Evolutionary conservation across 1,140 invertebrate genomes (phyloP), one percentile per base, ranked within the genome.

Genomic region (Temnothorax nylanderi): DNA sequence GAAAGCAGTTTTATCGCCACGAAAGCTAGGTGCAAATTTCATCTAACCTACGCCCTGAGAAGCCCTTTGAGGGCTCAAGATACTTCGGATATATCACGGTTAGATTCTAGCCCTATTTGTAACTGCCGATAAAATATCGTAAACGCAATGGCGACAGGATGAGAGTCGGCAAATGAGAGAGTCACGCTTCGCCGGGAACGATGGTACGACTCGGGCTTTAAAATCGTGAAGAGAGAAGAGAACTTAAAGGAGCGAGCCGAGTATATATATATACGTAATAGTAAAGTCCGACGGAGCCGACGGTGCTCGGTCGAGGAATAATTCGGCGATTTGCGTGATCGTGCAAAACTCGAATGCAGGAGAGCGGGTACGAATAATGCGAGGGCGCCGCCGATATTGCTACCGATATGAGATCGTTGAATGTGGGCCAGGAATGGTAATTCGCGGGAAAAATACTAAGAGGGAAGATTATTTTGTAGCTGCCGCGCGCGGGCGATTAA

Each of bases 311-410:
- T 81, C 56, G 77, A 67, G 34, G 88, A 89, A 90, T 90, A 90
- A 90, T 90, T 89, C 80, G 88, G 58, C 89, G 88, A 90, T 90
- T 90, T 87, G 88, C 86, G 86, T 88, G 89, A 90, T 89, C 80
- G 80, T 10, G 80, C 80, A 90, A 89, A 89, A 90, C 78, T 51
- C 67, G 49, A 64, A 64, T 58, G 65, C 21, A 26, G 26, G 26
- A 32, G 32, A 16, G 56, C 11, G 87, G 56, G 77, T 60, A 60
- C 76, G 87, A 87, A 85, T 84, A 89, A 90, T 71, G 84, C 69
- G 67, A n/a, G 44, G 32, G 64, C 60, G 65, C 49, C 49, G 37
- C 34, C 80, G 86, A 89, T 87, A 84, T 90, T 89, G 85, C 85
- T 75, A 75, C 60, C 85, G 89, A 90, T 90, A 90, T 90, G 88